Base-by-base conservation (phyloP, 2,888 invertebrate species). In the Cheiracanthium punctorium region DNA sequence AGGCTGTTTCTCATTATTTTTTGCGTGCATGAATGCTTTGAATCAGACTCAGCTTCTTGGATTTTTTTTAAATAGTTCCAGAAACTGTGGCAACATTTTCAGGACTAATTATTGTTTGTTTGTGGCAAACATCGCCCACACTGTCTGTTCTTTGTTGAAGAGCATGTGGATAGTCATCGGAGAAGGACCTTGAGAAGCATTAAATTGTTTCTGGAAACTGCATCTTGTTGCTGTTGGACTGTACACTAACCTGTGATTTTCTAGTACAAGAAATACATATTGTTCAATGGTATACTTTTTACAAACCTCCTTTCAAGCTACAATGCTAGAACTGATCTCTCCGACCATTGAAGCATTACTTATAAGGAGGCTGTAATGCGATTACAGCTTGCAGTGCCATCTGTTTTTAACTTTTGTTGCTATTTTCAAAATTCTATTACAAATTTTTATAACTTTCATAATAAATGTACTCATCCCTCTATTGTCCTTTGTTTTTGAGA, bases 61-160 rank as follows among this genome's bases (percentile, higher is more conserved):
- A 29, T 28, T 52, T 48, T 29, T 48, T n/a, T 41, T 73, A 17
- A 73, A 73, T 17, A 73, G 48, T 48, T 73, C 37, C 73, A 73
- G 28, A 48, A 48, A 73, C 73, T 12, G 28, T 73, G 48, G 52
- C 48, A 14, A 48, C n/a, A 73, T 73, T 73, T 73, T 73, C 73
- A 28, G 52, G 73, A 48, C 48, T 33, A 20, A 24, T 24, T 67
- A 67, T 5, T 29, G 30, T 71, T 71, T 10, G 20, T 30, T 14
- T 71, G 52, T 17, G 5, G 8, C 73, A 17, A 73, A 48, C 73
- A 29, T 73, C 12, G 8, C 52, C 73, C 29, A 48, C 32, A 12
- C 20, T 71, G 41, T 24, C 20, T 71, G 41, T 28, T 28, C 28
- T 5, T 58, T 58, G 20, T 1, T 5, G 24, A 58, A 58, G 58